A percentile compares a stretch with the other conserved stretches of the same genome.
Evolutionary conservation across 2,888 invertebrate species (phyloP).

Genomic region (Pollenia griseotomentosa): DNA sequence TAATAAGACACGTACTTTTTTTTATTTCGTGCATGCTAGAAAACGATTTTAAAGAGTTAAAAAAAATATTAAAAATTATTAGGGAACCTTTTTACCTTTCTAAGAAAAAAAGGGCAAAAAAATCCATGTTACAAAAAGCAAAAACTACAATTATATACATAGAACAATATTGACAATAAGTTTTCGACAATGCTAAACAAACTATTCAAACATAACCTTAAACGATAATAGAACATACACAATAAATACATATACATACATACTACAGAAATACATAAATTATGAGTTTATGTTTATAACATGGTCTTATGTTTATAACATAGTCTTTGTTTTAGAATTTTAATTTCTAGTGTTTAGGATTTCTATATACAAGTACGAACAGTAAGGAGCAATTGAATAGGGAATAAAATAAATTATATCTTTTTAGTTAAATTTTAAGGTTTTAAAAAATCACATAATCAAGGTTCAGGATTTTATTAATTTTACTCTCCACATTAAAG

Average conservation of each 20-base stretch:
- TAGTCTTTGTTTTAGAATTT: constrained; percentile 75
- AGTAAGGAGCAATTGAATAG: neutral
- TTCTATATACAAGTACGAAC: neutral
- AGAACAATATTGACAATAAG: constrained; percentile 34
- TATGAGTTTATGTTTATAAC: constrained; percentile 68
- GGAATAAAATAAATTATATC: neutral
- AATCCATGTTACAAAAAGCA: neutral
- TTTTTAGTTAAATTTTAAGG: no score
- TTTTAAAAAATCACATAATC: no score
- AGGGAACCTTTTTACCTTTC: neutral
- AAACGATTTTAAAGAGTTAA: constrained; percentile 24
- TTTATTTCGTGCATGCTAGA: constrained; percentile 14
- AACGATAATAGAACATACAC: constrained; percentile 29
- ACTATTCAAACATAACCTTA: constrained; percentile 12
- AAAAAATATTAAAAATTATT: neutral
- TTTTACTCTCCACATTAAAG: no score
- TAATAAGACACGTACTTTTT: constrained; percentile 46
- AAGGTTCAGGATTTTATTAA: no score
- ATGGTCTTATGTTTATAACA: constrained; percentile 60
- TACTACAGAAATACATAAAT: constrained; percentile 76
- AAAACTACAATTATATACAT: constrained; percentile 29
- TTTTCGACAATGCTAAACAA: constrained; percentile 37
- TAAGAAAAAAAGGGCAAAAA: no score
- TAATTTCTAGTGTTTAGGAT: constrained; percentile 66
- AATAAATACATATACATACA: neutral